A percentile compares a stretch with the other conserved stretches of the same genome.
These are phyloP conservation scores for Sphinx pinastri DNA, from an alignment of 2,888 invertebrate genomes.

Conservation along the genomic window DNA sequence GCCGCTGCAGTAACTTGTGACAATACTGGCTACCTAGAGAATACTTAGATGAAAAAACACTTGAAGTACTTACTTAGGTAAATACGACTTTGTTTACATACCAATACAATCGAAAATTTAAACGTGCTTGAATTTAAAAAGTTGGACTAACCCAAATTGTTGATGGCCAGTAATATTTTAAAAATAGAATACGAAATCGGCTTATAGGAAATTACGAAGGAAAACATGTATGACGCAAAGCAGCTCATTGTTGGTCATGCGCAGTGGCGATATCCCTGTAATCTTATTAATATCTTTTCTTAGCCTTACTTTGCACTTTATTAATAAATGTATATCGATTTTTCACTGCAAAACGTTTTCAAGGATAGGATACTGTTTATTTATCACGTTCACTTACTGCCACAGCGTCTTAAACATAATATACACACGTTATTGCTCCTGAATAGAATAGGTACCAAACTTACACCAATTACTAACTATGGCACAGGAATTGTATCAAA, in stretches of 20 bases:
- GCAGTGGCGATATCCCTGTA: slow-evolving; percentile 47
- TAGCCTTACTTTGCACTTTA: slow-evolving; percentile 27
- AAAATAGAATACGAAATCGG: slow-evolving; percentile 30
- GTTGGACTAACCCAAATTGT: neutral
- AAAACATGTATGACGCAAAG: slow-evolving; percentile 61
- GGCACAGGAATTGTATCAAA: neutral
- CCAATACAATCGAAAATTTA: neutral
- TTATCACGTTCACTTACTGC: neutral
- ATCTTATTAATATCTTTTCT: slow-evolving; percentile 57
- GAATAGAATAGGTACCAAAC: neutral
- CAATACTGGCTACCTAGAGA: neutral
- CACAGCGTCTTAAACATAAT: neutral
- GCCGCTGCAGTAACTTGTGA: neutral
- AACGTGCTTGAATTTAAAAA: neutral
- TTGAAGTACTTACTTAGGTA: neutral
- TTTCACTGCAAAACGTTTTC: neutral
- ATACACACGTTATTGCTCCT: neutral
- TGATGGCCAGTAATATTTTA: neutral
- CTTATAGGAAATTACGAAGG: slow-evolving; percentile 38
- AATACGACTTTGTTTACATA: neutral
- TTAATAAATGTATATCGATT: slow-evolving; percentile 26
- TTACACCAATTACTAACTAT: neutral
- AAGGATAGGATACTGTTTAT: neutral
- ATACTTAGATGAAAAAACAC: neutral
- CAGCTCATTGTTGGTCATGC: slow-evolving; percentile 55